Conservation (phyloP, 1,140 invertebrate species). For the Zophobas atratus region DNA sequence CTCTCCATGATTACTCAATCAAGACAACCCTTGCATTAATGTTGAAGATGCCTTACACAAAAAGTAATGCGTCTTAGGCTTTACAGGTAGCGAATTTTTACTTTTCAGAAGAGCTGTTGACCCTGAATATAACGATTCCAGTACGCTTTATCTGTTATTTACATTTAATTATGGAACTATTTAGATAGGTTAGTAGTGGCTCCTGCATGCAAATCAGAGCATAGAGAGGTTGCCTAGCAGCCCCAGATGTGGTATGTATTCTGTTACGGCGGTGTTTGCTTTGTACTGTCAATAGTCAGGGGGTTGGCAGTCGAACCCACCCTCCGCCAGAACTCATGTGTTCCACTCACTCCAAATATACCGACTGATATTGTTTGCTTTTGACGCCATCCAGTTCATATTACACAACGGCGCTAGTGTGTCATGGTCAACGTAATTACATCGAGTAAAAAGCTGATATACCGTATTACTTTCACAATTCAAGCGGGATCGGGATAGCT, state of each 20-base stretch:
- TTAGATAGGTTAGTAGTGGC: constrained; percentile 49
- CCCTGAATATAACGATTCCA: constrained; percentile 18
- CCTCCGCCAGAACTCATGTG: constrained; percentile 17
- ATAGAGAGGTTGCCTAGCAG: constrained; percentile 36
- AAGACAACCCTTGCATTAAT: too few species aligned
- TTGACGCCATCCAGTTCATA: constrained; percentile 47
- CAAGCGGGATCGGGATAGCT: constrained; percentile 6
- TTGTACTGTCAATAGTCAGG: constrained; percentile 43
- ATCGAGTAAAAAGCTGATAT: constrained; percentile 35
- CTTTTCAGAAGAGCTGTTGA: constrained; percentile 26
- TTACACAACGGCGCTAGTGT: constrained; percentile 42
- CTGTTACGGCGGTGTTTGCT: constrained; percentile 47
- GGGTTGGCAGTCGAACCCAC: constrained; percentile 19
- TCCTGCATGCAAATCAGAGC: constrained; percentile 47
- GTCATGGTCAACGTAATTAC: constrained; percentile 41
- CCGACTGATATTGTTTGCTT: constrained; percentile 47
- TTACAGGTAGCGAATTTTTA: neutral
- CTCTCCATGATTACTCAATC: too few species aligned
- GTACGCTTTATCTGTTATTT: constrained; percentile 35
- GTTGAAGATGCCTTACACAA: too few species aligned
- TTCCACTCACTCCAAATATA: constrained; percentile 38
- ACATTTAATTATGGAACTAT: constrained; percentile 49
- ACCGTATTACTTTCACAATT: constrained; percentile 43
- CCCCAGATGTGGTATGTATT: constrained; percentile 46
- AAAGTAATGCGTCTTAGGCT: too few species aligned